Evolutionary conservation across 1,140 invertebrate species (phyloP).

Genomic region (Brachionus plicatilis): DNA sequence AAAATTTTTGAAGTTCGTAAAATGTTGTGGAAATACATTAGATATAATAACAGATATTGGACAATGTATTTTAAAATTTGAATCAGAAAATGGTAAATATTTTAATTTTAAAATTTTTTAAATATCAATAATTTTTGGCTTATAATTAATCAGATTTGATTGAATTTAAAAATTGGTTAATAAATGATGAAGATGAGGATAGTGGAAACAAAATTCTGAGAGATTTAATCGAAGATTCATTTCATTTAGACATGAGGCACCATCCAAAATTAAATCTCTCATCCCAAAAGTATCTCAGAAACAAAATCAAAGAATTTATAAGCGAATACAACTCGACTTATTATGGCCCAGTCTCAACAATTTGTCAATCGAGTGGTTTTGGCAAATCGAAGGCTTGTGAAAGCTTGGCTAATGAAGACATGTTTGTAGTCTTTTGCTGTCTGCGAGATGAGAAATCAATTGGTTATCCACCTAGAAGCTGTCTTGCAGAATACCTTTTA

Average conservation of each 20-base stretch:
- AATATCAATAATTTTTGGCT: too few species aligned
- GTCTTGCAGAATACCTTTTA: not conserved
- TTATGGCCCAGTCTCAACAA: not conserved
- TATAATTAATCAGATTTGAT: not conserved
- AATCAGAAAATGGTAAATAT: too few species aligned
- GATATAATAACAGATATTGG: too few species aligned
- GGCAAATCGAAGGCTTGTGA: not conserved
- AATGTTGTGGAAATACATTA: too few species aligned
- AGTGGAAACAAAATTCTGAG: not conserved
- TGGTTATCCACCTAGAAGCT: not conserved
- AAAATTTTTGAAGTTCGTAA: too few species aligned
- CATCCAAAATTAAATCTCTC: not conserved
- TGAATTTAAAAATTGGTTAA: not conserved
- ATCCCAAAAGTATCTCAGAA: not conserved
- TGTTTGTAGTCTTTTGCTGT: slow-evolving; percentile 3
- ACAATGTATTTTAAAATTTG: too few species aligned
- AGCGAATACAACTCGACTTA: not conserved
- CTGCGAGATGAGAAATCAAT: not conserved
- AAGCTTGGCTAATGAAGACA: not conserved
- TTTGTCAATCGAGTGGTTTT: slow-evolving; percentile 5
- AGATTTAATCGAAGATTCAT: not conserved
- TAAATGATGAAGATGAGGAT: not conserved
- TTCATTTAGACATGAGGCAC: not conserved
- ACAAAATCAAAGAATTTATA: not conserved
- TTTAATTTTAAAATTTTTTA: too few species aligned